Conservation (phyloP, 2,888 invertebrate genomes). For the Hipparchia sbordonii region DNA sequence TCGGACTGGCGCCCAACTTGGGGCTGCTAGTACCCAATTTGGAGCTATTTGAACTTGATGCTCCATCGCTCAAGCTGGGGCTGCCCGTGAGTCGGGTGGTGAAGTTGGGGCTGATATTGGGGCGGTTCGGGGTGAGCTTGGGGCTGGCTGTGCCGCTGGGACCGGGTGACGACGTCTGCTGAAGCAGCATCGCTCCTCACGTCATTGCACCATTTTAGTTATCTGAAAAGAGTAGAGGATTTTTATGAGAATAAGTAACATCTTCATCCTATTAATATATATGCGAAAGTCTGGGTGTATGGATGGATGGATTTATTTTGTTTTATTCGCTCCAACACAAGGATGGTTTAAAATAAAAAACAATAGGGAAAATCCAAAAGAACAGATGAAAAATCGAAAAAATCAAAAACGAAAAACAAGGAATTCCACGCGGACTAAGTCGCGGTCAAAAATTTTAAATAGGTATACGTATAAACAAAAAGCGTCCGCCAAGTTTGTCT, state of each 20-base stretch:
- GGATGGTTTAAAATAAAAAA: no score
- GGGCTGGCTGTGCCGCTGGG: slow-evolving; percentile 79
- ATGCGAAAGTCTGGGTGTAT: no score
- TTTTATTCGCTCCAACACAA: no score
- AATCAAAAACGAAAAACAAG: no score
- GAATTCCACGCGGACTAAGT: no score
- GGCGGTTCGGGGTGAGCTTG: slow-evolving; percentile 63
- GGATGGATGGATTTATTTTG: no score
- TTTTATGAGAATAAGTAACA: not conserved
- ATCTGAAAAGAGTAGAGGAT: slow-evolving; percentile 56
- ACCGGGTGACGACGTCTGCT: slow-evolving; percentile 79
- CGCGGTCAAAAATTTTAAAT: no score
- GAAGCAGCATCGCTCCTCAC: slow-evolving; percentile 77
- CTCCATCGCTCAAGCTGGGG: slow-evolving; percentile 62
- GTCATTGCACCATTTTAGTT: slow-evolving; percentile 70
- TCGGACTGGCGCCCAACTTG: slow-evolving; percentile 67
- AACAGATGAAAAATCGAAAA: no score
- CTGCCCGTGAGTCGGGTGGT: slow-evolving; percentile 58
- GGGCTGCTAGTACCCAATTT: slow-evolving; percentile 56
- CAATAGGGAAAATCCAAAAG: no score
- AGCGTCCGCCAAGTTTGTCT: no score
- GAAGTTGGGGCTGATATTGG: slow-evolving; percentile 59
- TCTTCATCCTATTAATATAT: no score
- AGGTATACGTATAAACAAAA: no score
- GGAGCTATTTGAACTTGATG: slow-evolving; percentile 59